Evolutionary conservation across 2,888 invertebrate species (phyloP).

Genomic region (Aporophyla nigra): DNA sequence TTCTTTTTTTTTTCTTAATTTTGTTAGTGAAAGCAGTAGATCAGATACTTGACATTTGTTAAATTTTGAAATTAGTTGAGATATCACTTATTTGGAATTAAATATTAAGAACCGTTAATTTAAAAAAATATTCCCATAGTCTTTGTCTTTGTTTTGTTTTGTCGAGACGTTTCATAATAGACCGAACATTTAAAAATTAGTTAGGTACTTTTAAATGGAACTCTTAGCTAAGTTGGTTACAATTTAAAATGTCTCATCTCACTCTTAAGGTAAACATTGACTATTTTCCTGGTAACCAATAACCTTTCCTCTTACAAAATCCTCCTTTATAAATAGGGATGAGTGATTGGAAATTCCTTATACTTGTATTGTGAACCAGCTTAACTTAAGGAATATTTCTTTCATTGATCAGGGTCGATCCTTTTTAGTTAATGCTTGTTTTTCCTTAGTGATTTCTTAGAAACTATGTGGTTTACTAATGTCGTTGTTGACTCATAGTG

Average conservation of each 20-base stretch:
- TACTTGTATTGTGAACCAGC: slow-evolving; percentile 7
- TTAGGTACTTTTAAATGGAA: background rate
- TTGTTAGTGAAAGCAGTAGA: slow-evolving; percentile 16
- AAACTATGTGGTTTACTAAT: slow-evolving; percentile 39
- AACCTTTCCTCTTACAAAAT: slow-evolving; percentile 10
- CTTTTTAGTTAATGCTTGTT: slow-evolving; percentile 32
- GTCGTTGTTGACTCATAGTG: slow-evolving; percentile 45
- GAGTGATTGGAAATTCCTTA: slow-evolving; percentile 34
- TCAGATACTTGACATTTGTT: slow-evolving; percentile 19
- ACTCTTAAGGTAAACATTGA: background rate
- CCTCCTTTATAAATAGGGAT: slow-evolving; percentile 7
- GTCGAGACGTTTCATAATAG: too few relatives aligned
- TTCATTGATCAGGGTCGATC: slow-evolving; percentile 23
- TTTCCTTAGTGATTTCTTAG: slow-evolving; percentile 61
- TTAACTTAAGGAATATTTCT: slow-evolving; percentile 32
- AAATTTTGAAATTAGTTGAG: slow-evolving; percentile 21
- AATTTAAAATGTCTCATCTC: background rate
- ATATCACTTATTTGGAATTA: background rate
- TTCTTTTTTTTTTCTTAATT: slow-evolving; percentile 29
- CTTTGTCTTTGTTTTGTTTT: background rate
- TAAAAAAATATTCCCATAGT: background rate
- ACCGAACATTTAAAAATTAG: background rate
- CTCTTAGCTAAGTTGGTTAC: background rate
- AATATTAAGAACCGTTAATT: background rate
- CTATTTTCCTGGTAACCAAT: background rate